Conservation (phyloP, 2,113 vertebrate species). For the Tachycineta bicolor region DNA sequence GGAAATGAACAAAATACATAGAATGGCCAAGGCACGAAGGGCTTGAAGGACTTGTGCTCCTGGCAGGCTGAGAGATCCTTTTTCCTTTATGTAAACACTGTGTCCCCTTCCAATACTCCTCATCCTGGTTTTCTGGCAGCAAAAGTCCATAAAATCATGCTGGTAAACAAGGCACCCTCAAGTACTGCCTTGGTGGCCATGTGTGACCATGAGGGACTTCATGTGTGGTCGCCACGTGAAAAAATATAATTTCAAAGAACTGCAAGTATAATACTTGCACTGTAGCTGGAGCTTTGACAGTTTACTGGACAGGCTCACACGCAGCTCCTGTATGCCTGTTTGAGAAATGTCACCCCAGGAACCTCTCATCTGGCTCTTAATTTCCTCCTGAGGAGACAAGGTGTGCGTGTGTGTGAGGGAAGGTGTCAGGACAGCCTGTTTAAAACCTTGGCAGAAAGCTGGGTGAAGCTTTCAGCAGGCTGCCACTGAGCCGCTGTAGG, state of each 20-base stretch:
- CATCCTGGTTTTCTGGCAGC: background rate
- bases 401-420: background rate
- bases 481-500: fast-evolving
- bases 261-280: background rate
- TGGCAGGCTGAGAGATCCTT: background rate
- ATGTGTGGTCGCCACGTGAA: background rate
- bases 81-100: background rate
- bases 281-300: background rate
- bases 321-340: background rate
- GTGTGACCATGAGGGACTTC: background rate
- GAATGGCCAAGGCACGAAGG: background rate
- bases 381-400: constrained; percentile 3
- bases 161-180: background rate
- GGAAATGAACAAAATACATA: background rate
- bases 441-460: background rate
- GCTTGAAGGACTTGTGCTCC: background rate
- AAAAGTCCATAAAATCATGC: background rate
- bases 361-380: background rate
- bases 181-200: constrained; percentile 1
- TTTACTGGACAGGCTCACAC: background rate
- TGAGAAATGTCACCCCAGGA: background rate
- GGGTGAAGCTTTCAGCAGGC: background rate
- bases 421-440: background rate
- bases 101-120: background rate
- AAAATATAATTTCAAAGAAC: background rate